Evolutionary conservation across 2,113 vertebrate genomes (phyloP), one percentile per base, ranked within the genome.

Genomic region (Grantiella picta): DNA sequence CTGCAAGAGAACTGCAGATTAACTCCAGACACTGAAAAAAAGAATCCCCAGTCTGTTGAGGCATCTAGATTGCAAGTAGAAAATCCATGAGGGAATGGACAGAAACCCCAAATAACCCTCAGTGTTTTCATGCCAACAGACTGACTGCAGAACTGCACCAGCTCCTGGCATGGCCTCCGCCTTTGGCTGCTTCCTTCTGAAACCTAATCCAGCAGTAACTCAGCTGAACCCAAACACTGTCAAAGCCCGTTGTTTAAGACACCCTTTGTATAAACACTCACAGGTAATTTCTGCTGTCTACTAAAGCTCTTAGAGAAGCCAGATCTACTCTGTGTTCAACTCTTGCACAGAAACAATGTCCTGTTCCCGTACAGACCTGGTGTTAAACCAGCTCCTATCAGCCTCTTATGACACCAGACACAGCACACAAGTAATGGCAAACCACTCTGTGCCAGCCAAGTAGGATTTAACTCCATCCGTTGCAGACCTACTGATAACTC

Each of bases 271-370:
- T 38, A 77, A 92, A 92, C 56, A 87, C 21, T 18, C 44, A 24
- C 35, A n/a, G n/a, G 35, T 90, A 29, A 63, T 64, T 82, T 20
- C 15, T 18, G 36, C 53, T 15, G 10, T 31, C 85, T 91, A 83
- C 72, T 45, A 35, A 56, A 76, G 52, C 47, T 78, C 69, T 42
- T 20, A 3, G 29, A 66, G 65, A 54, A 70, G 44, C 33, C 82
- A 79, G 24, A 60, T 28, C 36, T 25, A 11, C 57, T 52, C 27
- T 16, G 25, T 4, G 49, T 38, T 27, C 50, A 73, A 7, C 21
- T 16, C 50, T 61, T 0, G 0, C 5, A n/a, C 15, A 56, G 61
- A 59, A 79, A 57, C 36, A 44, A 21, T 2, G 3, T 3, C n/a
- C n/a, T 19, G 47, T 3, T 66, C 56, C 53, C 71, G 24, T 2